A percentile compares a stretch with the other conserved stretches of the same genome.
Conservation (phyloP, 2,113 vertebrate species). For the Perccottus glenii region DNA sequence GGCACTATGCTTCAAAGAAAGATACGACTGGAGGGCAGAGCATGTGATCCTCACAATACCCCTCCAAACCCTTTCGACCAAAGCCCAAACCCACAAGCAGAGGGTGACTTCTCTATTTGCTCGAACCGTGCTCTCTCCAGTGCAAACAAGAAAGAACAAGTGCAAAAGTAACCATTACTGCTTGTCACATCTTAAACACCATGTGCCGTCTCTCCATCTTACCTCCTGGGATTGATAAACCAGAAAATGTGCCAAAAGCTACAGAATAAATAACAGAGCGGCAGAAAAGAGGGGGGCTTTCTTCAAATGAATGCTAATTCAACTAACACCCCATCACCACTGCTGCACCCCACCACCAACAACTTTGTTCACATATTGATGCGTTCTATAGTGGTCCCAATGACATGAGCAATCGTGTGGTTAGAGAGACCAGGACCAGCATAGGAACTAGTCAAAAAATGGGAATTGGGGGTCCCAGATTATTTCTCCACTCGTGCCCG, state of each 20-base stretch:
- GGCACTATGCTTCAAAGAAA: slow-evolving; percentile 83
- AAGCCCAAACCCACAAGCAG: slow-evolving; percentile 17
- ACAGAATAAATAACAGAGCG: slow-evolving; percentile 90
- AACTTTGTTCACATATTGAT: slow-evolving; percentile 90
- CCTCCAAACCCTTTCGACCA: slow-evolving; percentile 16
- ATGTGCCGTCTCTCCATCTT: slow-evolving; percentile 65
- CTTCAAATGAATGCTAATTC: slow-evolving; percentile 99
- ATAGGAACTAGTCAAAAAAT: slow-evolving; percentile 7
- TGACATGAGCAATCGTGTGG: slow-evolving; percentile 82
- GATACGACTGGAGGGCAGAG: slow-evolving; percentile 85
- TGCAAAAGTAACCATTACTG: slow-evolving; percentile 91
- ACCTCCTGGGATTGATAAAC: slow-evolving; percentile 76
- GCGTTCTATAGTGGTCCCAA: slow-evolving; percentile 90
- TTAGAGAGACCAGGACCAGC: slow-evolving; percentile 40
- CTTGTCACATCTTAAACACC: slow-evolving; percentile 81
- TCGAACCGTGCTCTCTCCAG: slow-evolving; percentile 17
- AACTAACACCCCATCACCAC: slow-evolving; percentile 77
- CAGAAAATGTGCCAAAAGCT: slow-evolving; percentile 90
- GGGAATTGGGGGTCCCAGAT: slow-evolving; percentile 71
- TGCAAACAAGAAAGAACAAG: slow-evolving; percentile 75
- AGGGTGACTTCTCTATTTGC: slow-evolving; percentile 26
- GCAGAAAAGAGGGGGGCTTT: slow-evolving; percentile 49
- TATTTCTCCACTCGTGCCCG: slow-evolving; percentile 84
- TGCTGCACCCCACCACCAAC: slow-evolving; percentile 51
- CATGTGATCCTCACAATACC: slow-evolving; percentile 81